These are phyloP conservation scores for Pachyramphus minor DNA, from an alignment of 2,113 vertebrate genomes.

Conservation along the genomic window DNA sequence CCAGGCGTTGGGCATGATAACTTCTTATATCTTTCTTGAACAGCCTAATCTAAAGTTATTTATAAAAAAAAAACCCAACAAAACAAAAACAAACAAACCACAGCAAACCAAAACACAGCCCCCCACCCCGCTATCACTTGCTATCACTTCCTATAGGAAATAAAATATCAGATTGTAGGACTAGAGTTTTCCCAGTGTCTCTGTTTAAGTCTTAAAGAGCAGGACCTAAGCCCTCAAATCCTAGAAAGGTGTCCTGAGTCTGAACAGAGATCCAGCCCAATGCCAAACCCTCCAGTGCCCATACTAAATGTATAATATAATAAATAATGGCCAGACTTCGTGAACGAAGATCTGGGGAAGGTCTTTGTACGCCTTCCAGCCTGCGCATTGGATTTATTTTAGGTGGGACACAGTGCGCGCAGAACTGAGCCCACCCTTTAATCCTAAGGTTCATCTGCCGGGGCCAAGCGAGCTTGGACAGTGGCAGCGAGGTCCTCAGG, in stretches of 20 bases:
- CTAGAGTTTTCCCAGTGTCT: not conserved
- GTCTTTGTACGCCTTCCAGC: no score
- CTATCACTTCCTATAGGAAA: not conserved
- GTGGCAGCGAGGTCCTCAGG: no score
- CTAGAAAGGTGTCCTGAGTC: not conserved
- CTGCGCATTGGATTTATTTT: no score
- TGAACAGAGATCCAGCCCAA: not conserved
- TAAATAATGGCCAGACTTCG: no score
- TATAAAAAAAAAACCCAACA: no score
- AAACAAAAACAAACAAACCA: no score
- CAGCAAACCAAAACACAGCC: no score
- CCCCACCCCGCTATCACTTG: not conserved
- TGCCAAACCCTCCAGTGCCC: not conserved
- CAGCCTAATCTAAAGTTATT: not conserved
- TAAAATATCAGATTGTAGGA: not conserved
- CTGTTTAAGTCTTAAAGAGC: not conserved
- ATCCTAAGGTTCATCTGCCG: no score
- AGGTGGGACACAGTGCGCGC: no score
- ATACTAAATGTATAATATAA: not conserved
- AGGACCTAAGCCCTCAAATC: not conserved
- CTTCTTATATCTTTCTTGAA: not conserved
- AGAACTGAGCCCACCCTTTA: no score
- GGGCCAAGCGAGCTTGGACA: no score
- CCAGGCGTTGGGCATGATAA: not conserved
- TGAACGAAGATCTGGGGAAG: no score